phyloP scores from a whole-genome alignment of 2,797 vertebrate species.

The Allobates femoralis region DNA sequence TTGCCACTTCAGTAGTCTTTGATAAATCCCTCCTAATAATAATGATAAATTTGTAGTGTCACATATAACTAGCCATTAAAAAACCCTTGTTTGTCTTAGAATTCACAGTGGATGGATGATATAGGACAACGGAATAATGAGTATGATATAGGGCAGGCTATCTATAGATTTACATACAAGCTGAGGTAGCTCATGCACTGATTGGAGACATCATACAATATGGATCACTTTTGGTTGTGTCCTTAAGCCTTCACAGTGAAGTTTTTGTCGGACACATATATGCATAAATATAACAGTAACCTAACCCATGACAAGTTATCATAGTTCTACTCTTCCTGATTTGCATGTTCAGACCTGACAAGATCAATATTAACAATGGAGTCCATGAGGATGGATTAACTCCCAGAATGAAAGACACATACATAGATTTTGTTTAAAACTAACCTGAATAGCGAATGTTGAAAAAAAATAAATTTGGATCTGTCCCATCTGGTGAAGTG shows the following conservation, averaged over 20 bases:
- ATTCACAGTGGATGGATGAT: slow-evolving; percentile 7
- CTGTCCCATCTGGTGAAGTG: too few relatives aligned
- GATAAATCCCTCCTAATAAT: slow-evolving; percentile 63
- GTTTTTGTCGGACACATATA: neutral
- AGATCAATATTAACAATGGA: too few relatives aligned
- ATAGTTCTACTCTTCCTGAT: too few relatives aligned
- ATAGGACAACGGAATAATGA: neutral
- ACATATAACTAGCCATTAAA: slow-evolving; percentile 46
- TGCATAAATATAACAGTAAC: neutral
- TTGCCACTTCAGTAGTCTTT: slow-evolving; percentile 57
- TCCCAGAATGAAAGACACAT: too few relatives aligned
- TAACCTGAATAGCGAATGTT: too few relatives aligned
- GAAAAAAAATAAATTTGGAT: too few relatives aligned
- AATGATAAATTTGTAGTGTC: slow-evolving; percentile 58
- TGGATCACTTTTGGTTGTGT: neutral
- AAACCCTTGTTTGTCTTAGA: slow-evolving; percentile 50
- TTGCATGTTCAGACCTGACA: too few relatives aligned
- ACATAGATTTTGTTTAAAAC: too few relatives aligned
- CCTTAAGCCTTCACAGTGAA: neutral
- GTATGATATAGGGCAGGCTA: neutral
- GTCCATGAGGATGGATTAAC: too few relatives aligned
- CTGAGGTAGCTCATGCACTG: neutral
- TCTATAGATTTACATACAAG: slow-evolving; percentile 7
- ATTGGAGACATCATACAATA: neutral
- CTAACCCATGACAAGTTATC: too few relatives aligned